Evolutionary conservation across 2,113 vertebrate genomes (phyloP).

Genomic region (Caracal caracal): DNA sequence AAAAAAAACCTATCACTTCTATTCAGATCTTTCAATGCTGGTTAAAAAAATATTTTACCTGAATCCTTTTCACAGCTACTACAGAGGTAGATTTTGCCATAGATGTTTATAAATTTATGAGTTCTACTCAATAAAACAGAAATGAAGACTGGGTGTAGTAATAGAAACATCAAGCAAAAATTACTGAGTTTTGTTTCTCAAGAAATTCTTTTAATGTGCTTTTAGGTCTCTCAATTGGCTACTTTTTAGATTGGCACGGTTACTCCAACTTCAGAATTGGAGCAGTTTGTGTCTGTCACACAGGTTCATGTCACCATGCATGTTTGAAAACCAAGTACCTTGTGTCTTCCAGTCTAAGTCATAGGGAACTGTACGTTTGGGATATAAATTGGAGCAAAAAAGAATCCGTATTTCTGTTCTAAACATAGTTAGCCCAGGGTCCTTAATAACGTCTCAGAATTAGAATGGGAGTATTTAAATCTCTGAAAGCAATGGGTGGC

Average conservation of each 20-base stretch:
- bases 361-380: neutral
- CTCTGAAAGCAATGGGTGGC: neutral
- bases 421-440: neutral
- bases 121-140: neutral
- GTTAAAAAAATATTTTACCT: neutral
- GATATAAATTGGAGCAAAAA: neutral
- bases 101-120: slow-evolving; percentile 16
- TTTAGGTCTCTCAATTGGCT: neutral
- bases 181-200: neutral
- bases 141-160: neutral
- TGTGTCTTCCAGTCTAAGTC: slow-evolving; percentile 17
- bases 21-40: slow-evolving; percentile 49
- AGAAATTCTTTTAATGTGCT: neutral
- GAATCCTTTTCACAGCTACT: slow-evolving; percentile 18
- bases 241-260: neutral
- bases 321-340: slow-evolving; percentile 15
- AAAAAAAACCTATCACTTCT: neutral
- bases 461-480: slow-evolving; percentile 10
- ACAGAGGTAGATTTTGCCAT: neutral
- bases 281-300: slow-evolving; percentile 4
- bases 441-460: neutral
- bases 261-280: neutral
- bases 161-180: slow-evolving; percentile 28
- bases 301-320: neutral
- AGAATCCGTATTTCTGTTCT: neutral